phyloP scores from a whole-genome alignment of 2,797 vertebrate species.

The Lophius americanus region DNA sequence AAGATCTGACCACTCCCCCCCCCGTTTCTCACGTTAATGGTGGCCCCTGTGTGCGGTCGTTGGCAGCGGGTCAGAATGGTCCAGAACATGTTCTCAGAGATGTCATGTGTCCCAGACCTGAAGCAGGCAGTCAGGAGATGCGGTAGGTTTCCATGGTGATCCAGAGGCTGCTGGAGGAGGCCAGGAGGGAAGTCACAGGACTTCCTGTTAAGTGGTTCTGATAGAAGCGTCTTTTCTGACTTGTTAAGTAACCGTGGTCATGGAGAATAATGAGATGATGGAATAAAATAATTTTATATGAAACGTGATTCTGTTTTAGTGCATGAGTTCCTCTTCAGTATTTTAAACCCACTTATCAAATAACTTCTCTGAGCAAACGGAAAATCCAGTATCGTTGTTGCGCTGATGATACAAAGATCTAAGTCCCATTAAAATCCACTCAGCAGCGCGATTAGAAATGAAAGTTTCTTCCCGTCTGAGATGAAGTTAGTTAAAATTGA shows the following conservation, averaged over 20 bases:
- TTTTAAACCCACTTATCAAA: no score
- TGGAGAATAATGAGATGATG: background rate
- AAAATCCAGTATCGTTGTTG: no score
- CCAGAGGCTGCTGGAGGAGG: background rate
- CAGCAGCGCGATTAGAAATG: no score
- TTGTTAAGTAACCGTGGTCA: slow-evolving; percentile 5
- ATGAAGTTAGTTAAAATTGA: no score
- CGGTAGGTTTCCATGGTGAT: background rate
- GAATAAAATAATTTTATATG: slow-evolving; percentile 49
- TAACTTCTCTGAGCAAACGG: no score
- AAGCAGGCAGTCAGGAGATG: no score
- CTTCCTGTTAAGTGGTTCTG: background rate
- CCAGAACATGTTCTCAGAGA: background rate
- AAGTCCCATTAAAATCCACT: no score
- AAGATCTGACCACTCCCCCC: slow-evolving; percentile 61
- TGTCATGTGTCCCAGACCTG: background rate
- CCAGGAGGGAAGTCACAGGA: background rate
- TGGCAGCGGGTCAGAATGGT: background rate
- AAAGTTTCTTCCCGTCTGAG: no score
- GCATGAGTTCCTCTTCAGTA: no score
- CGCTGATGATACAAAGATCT: no score
- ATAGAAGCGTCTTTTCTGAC: background rate
- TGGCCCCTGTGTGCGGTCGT: background rate
- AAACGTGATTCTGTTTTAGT: slow-evolving; percentile 3
- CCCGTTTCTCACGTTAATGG: background rate